Conservation (phyloP, 2,888 invertebrate genomes). For the Pachymerium ferrugineum region DNA sequence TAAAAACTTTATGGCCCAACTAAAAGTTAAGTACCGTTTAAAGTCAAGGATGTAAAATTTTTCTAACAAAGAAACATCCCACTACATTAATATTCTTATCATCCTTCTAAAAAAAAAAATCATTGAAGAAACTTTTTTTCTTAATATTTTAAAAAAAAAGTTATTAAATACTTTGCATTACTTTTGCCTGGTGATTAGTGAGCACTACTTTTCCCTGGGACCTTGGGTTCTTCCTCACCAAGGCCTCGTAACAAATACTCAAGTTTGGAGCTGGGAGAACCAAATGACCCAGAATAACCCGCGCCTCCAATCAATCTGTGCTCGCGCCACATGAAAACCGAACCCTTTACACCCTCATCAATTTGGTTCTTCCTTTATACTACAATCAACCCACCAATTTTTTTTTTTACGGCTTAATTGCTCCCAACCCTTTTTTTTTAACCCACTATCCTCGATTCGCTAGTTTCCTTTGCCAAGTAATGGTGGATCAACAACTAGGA, state of each 20-base stretch:
- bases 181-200: not conserved
- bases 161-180: not conserved
- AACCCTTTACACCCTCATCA: constrained; percentile 19
- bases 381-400: constrained; percentile 9
- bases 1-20: constrained; percentile 24
- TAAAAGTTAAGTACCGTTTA: not conserved
- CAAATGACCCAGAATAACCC: constrained; percentile 25
- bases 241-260: constrained; percentile 5
- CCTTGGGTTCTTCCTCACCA: constrained; percentile 4
- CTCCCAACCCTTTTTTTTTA: not conserved
- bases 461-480: not conserved
- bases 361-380: not conserved
- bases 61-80: not conserved
- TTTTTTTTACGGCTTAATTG: constrained; percentile 9
- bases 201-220: constrained; percentile 16
- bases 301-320: constrained; percentile 17
- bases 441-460: not conserved
- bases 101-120: not conserved
- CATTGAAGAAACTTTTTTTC: not conserved
- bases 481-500: too few species aligned
- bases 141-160: too few species aligned
- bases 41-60: not conserved
- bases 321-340: constrained; percentile 21
- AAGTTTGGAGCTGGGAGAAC: constrained; percentile 19
- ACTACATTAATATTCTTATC: not conserved